Conservation (phyloP, 2,888 invertebrate genomes). For the Caenorhabditis plicata region DNA sequence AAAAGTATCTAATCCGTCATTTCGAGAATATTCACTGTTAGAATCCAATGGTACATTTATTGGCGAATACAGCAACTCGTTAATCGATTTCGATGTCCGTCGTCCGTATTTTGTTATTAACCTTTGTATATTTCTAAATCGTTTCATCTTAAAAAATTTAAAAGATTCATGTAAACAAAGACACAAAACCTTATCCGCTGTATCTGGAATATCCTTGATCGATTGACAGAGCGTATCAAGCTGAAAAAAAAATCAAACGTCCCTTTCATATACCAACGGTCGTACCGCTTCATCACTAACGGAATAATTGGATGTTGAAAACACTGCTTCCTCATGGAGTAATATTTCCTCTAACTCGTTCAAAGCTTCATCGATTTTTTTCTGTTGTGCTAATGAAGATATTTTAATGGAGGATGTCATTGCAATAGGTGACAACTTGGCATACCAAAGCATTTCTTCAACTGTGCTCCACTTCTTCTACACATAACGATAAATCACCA, state of each 20-base stretch:
- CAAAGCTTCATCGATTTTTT: constrained; percentile 34
- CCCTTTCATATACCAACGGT: not conserved
- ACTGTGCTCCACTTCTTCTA: constrained; percentile 29
- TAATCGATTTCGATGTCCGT: constrained; percentile 20
- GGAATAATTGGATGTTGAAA: constrained; percentile 21
- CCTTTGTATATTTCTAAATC: constrained; percentile 35
- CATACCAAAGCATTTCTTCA: constrained; percentile 15
- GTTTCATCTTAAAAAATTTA: constrained; percentile 13
- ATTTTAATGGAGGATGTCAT: constrained; percentile 22
- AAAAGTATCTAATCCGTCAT: no score
- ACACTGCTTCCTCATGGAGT: constrained; percentile 24
- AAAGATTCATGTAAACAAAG: not conserved
- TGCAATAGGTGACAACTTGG: constrained; percentile 20
- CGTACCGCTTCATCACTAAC: constrained; percentile 37
- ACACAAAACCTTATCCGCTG: constrained; percentile 16
- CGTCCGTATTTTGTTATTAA: constrained; percentile 28
- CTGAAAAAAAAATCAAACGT: constrained; percentile 14
- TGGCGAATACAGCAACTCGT: constrained; percentile 24
- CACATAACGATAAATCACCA: no score
- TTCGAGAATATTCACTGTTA: no score
- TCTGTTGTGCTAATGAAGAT: constrained; percentile 14
- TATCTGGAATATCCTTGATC: constrained; percentile 18
- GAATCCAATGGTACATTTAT: no score
- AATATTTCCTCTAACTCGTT: constrained; percentile 28
- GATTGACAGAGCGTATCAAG: constrained; percentile 24